These are phyloP conservation scores for Zaprionus inermis DNA, from an alignment of 1,140 invertebrate species.

Conservation along the genomic window DNA sequence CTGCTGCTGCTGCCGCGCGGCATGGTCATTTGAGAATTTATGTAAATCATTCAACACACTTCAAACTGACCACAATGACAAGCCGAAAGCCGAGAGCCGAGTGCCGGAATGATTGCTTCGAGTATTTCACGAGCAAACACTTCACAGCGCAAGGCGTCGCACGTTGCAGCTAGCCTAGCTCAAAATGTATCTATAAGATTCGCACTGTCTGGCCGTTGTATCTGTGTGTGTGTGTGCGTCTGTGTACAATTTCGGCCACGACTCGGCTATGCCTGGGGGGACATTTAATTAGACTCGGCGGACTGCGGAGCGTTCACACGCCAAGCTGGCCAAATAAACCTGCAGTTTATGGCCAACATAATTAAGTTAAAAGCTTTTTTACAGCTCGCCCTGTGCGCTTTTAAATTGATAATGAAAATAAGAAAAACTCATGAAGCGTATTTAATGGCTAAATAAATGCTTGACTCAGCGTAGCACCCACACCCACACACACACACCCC, in stretches of 20 bases:
- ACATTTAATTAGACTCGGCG: slow-evolving; percentile 75
- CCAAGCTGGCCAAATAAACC: slow-evolving; percentile 73
- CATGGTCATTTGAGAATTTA: slow-evolving; percentile 74
- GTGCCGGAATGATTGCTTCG: slow-evolving; percentile 68
- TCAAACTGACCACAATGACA: slow-evolving; percentile 74
- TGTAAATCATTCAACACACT: slow-evolving; percentile 78
- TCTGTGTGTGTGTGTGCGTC: slow-evolving; percentile 21
- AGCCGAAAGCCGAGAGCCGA: slow-evolving; percentile 64
- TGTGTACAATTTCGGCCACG: slow-evolving; percentile 25
- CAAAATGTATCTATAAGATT: slow-evolving; percentile 29
- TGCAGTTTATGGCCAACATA: slow-evolving; percentile 82
- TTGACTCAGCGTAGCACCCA: slow-evolving; percentile 41
- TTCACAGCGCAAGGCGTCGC: slow-evolving; percentile 34
- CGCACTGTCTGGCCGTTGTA: slow-evolving; percentile 19
- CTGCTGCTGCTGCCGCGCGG: slow-evolving; percentile 5
- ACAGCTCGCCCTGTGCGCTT: slow-evolving; percentile 59
- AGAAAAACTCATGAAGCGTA: slow-evolving; percentile 75
- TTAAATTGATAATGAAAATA: slow-evolving; percentile 82
- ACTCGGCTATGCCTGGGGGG: slow-evolving; percentile 53
- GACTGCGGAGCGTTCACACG: slow-evolving; percentile 60
- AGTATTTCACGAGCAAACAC: slow-evolving; percentile 81
- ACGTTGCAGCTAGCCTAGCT: background rate
- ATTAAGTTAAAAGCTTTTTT: slow-evolving; percentile 83
- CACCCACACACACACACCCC: slow-evolving; percentile 55
- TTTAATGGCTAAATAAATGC: slow-evolving; percentile 81